phyloP scores from a whole-genome alignment of 2,113 vertebrate species.

The Centrocercus urophasianus region DNA sequence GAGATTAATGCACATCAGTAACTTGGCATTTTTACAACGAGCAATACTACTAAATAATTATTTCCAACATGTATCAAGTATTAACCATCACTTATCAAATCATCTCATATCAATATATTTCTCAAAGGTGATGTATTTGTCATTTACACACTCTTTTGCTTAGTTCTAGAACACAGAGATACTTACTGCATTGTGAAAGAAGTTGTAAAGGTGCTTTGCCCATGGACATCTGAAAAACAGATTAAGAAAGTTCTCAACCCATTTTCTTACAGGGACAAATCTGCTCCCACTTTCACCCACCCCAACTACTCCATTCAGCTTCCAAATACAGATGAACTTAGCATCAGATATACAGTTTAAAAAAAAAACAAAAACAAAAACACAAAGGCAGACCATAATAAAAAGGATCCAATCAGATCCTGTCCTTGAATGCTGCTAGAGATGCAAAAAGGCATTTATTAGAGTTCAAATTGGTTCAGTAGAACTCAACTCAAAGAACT shows the following conservation, averaged over 20 bases:
- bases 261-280: not conserved
- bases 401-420: not conserved
- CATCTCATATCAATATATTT: accelerated
- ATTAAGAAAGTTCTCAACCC: not conserved
- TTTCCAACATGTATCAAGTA: not conserved
- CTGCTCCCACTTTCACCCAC: not conserved
- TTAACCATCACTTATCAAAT: not conserved
- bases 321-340: not conserved
- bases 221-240: slow-evolving; percentile 51
- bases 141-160: not conserved
- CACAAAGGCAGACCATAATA: not conserved
- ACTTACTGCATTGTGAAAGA: slow-evolving; percentile 42
- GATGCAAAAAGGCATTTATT: not conserved
- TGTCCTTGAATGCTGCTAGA: not conserved
- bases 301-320: not conserved
- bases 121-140: accelerated
- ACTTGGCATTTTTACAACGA: not conserved
- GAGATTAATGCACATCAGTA: no score
- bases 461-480: not conserved
- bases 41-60: not conserved
- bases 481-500: not conserved
- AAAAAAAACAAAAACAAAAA: not conserved
- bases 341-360: not conserved
- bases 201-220: slow-evolving; percentile 38
- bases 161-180: not conserved